A percentile compares a stretch with the other conserved stretches of the same genome.
Conservation (phyloP, 1,140 invertebrate genomes). For the Polypedilum pembai region DNA sequence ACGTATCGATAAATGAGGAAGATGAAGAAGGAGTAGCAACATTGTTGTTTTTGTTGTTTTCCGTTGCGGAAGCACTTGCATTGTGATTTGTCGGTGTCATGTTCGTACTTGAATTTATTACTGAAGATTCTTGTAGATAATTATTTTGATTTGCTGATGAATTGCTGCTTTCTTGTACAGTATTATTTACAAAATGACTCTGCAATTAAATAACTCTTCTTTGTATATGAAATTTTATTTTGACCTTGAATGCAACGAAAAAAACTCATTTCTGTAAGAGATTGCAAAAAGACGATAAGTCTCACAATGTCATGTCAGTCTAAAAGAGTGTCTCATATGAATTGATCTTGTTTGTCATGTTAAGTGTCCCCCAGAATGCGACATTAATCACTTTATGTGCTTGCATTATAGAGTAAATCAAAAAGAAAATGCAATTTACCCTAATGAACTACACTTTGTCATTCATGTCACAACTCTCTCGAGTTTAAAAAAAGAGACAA, state of each 20-base stretch:
- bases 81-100: slow-evolving; percentile 31
- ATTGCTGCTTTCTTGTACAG: background rate
- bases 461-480: too few species aligned
- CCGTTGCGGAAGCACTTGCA: slow-evolving; percentile 32
- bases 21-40: slow-evolving; percentile 26
- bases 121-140: background rate
- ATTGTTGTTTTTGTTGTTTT: slow-evolving; percentile 36
- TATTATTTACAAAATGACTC: background rate
- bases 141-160: slow-evolving; percentile 5
- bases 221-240: background rate
- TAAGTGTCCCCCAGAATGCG: background rate
- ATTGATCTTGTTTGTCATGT: slow-evolving; percentile 17
- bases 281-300: background rate
- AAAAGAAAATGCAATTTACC: too few species aligned
- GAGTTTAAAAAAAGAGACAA: too few species aligned
- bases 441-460: too few species aligned
- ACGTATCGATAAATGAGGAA: background rate
- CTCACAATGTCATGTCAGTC: background rate
- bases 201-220: slow-evolving; percentile 1
- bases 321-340: background rate
- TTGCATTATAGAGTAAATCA: too few species aligned
- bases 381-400: background rate
- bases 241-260: background rate
- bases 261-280: background rate
- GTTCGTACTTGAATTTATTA: slow-evolving; percentile 14